A percentile compares a stretch with the other conserved stretches of the same genome.
These are phyloP conservation scores for Siniperca undulata DNA, from an alignment of 2,797 vertebrate genomes.

Conservation along the genomic window DNA sequence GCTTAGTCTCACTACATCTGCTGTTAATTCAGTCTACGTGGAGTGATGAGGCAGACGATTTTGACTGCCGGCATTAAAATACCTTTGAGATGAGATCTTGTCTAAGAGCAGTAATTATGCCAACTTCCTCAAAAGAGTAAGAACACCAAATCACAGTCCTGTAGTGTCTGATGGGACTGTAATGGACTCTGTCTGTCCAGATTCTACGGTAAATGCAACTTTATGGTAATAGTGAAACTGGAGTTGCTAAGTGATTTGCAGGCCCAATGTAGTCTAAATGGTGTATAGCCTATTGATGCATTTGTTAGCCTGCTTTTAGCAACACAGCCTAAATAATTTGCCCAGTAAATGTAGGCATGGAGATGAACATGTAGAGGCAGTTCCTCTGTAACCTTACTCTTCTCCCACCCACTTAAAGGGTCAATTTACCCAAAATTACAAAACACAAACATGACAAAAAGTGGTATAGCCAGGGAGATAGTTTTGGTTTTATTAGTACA, in stretches of 20 bases:
- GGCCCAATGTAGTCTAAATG: background rate
- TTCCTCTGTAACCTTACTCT: background rate
- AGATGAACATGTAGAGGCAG: background rate
- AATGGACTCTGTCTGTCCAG: constrained; percentile 24
- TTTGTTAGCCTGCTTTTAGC: background rate
- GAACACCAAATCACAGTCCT: constrained; percentile 20
- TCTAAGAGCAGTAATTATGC: constrained; percentile 50
- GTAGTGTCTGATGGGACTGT: constrained; percentile 11
- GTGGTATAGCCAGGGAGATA: too few relatives aligned
- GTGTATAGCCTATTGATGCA: background rate
- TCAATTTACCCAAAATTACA: background rate
- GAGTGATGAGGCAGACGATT: constrained; percentile 39
- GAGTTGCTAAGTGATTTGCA: constrained; percentile 20
- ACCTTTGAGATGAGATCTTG: constrained; percentile 56
- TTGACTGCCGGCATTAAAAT: constrained; percentile 49
- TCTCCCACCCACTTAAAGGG: background rate
- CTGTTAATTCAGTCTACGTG: constrained; percentile 35
- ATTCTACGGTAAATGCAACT: constrained; percentile 11
- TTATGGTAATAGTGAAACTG: constrained; percentile 20
- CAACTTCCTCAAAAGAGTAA: constrained; percentile 32
- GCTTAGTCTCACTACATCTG: constrained; percentile 44
- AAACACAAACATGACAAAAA: background rate
- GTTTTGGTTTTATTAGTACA: background rate
- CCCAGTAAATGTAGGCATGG: background rate
- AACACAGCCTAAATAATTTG: background rate